A percentile compares a stretch with the other conserved stretches of the same genome.
phyloP scores from a whole-genome alignment of 2,113 vertebrate species.

The Thomomys bottae region DNA sequence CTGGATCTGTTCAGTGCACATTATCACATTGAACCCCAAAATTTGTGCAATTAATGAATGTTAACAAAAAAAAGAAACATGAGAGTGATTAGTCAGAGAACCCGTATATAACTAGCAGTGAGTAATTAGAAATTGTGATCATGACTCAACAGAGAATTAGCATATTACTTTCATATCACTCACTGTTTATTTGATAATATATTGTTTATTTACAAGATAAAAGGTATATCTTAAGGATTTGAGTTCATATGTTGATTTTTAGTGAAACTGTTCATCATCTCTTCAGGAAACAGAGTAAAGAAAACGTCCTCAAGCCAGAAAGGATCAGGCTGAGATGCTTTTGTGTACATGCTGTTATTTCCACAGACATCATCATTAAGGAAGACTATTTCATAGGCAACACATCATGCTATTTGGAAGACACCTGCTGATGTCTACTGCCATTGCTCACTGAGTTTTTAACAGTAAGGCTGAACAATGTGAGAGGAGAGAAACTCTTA shows the following conservation, averaged over 20 bases:
- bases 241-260: background rate
- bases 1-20: background rate
- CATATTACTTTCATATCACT: background rate
- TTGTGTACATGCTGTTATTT: no score
- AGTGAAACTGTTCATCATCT: background rate
- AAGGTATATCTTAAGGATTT: background rate
- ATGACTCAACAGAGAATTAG: conserved; percentile 1
- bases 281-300: background rate
- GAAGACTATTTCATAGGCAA: background rate
- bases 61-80: background rate
- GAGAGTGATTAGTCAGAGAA: background rate
- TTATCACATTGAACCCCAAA: background rate
- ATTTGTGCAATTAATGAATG: background rate
- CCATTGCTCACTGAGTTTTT: background rate
- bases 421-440: background rate
- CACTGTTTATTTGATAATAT: background rate
- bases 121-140: background rate
- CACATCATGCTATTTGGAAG: background rate
- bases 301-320: background rate
- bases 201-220: background rate
- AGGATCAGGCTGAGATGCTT: background rate
- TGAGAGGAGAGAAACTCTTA: background rate
- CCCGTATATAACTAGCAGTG: background rate
- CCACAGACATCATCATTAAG: background rate
- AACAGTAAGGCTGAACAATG: background rate